Evolutionary conservation across 2,888 invertebrate genomes (phyloP).

Genomic region (Cerastis leucographa): DNA sequence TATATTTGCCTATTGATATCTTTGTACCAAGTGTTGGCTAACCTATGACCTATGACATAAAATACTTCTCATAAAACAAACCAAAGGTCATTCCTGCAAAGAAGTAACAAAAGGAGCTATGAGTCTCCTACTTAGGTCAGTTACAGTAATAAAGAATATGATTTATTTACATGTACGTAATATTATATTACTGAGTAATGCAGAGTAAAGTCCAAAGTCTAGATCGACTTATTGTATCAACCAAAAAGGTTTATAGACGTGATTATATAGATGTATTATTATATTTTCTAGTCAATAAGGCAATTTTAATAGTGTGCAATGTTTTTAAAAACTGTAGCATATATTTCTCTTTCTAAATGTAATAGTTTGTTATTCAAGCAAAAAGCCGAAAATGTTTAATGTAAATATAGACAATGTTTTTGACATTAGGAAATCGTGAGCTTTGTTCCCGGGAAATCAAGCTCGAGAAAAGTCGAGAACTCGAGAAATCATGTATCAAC

Average conservation of each 20-base stretch:
- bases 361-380: neutral
- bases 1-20: neutral
- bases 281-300: neutral
- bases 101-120: slow-evolving; percentile 17
- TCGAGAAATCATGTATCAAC: no score
- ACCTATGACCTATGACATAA: neutral
- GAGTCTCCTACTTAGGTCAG: slow-evolving; percentile 9
- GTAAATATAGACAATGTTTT: neutral
- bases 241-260: neutral
- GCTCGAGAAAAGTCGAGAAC: no score
- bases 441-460: no score
- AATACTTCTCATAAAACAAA: neutral
- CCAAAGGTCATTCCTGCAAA: slow-evolving; percentile 33
- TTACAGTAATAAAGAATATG: slow-evolving; percentile 1
- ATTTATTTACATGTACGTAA: slow-evolving; percentile 11
- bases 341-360: neutral
- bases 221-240: slow-evolving; percentile 18
- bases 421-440: no score
- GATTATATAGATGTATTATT: neutral
- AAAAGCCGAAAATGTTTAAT: neutral
- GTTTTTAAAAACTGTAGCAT: neutral
- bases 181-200: slow-evolving; percentile 25
- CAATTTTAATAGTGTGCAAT: neutral
- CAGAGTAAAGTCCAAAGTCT: slow-evolving; percentile 38
- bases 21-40: slow-evolving; percentile 3